phyloP scores from a whole-genome alignment of 2,113 vertebrate genomes.

The Castor canadensis region DNA sequence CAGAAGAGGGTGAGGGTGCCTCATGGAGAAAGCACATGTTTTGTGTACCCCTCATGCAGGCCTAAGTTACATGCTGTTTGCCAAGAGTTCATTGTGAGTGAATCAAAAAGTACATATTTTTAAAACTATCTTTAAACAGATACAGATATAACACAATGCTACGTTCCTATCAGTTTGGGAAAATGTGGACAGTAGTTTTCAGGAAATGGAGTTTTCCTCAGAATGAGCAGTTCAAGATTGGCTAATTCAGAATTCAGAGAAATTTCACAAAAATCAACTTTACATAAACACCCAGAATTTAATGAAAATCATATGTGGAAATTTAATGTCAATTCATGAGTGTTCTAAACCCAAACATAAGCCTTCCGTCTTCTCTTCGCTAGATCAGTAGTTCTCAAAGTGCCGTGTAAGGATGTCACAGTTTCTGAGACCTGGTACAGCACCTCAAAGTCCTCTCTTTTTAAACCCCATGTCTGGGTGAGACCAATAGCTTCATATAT shows the following conservation, averaged over 20 bases:
- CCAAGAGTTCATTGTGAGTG: not conserved
- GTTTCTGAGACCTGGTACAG: rapidly evolving
- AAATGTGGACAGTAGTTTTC: not conserved
- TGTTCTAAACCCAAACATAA: too few relatives aligned
- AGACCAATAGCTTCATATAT: not conserved
- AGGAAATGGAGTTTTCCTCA: not conserved
- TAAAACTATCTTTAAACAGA: not conserved
- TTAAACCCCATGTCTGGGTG: too few relatives aligned
- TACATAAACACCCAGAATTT: too few relatives aligned
- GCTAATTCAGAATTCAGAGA: not conserved
- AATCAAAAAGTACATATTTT: not conserved
- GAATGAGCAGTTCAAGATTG: too few relatives aligned
- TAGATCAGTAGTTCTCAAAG: not conserved
- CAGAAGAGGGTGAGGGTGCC: not conserved
- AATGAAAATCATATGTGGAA: not conserved
- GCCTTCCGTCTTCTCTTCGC: not conserved
- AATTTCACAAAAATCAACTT: too few relatives aligned
- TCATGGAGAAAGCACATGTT: not conserved
- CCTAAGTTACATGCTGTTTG: not conserved
- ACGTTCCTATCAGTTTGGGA: not conserved
- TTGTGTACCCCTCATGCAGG: not conserved
- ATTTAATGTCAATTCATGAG: too few relatives aligned
- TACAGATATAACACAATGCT: not conserved
- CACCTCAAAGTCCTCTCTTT: not conserved
- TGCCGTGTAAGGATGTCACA: not conserved